A percentile compares a stretch with the other conserved stretches of the same genome.
Evolutionary conservation across 2,888 invertebrate genomes (phyloP).

Genomic region (Lissonota sp.): DNA sequence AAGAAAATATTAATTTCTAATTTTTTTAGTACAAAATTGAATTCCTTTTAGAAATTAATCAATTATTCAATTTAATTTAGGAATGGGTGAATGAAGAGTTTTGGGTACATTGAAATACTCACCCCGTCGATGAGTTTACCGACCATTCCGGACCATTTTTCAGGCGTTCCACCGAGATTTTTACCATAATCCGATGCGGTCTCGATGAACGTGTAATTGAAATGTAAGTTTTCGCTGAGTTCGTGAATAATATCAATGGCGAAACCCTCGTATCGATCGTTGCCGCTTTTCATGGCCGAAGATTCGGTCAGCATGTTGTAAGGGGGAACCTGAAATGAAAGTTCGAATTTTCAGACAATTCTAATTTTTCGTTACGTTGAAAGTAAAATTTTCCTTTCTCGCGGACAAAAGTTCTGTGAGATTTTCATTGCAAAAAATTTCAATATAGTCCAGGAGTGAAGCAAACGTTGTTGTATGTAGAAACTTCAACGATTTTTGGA

Average conservation of each 20-base stretch:
- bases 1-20: no score
- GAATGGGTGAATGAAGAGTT: neutral
- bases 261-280: slow-evolving; percentile 94
- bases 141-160: slow-evolving; percentile 91
- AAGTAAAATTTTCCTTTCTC: neutral
- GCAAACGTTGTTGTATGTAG: neutral
- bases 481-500: neutral
- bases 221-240: slow-evolving; percentile 90
- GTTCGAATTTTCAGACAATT: neutral
- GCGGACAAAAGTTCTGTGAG: neutral
- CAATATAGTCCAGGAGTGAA: neutral
- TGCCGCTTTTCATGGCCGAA: slow-evolving; percentile 88
- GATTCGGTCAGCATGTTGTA: slow-evolving; percentile 95
- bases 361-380: neutral
- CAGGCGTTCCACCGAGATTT: slow-evolving; percentile 74
- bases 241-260: slow-evolving; percentile 95
- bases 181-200: slow-evolving; percentile 91
- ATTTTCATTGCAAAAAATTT: no score
- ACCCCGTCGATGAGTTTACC: slow-evolving; percentile 89
- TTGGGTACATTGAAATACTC: slow-evolving; percentile 75
- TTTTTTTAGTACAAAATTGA: no score
- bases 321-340: slow-evolving; percentile 90
- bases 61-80: no score
- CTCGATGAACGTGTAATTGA: slow-evolving; percentile 92
- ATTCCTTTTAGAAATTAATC: no score